These are phyloP conservation scores for Callyntrura guangdongensis DNA, from an alignment of 2,888 invertebrate genomes.

Conservation along the genomic window DNA sequence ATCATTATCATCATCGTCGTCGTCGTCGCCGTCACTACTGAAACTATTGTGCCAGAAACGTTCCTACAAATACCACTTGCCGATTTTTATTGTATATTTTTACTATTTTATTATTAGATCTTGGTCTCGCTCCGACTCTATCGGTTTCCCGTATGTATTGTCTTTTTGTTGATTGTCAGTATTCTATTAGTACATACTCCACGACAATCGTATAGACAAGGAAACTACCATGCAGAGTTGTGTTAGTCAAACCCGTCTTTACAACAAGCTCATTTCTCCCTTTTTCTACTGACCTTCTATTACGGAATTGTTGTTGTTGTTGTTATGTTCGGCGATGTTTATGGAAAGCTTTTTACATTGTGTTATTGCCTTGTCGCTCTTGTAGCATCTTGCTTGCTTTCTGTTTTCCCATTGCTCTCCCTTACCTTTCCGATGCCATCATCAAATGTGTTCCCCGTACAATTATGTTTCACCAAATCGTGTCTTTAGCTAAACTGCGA, in stretches of 20 bases:
- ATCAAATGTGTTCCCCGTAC: too few relatives aligned
- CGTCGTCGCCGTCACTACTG: too few relatives aligned
- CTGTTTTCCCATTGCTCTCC: background rate
- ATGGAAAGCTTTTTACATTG: constrained; percentile 30
- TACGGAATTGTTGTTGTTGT: background rate
- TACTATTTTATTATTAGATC: constrained; percentile 55
- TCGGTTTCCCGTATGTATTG: background rate
- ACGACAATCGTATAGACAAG: too few relatives aligned
- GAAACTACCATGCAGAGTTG: background rate
- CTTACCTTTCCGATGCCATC: background rate
- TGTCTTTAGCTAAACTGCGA: background rate
- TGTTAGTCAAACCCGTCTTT: background rate
- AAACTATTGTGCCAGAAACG: too few relatives aligned
- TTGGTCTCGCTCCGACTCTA: background rate
- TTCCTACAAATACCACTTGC: constrained; percentile 49
- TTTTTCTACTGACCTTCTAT: background rate
- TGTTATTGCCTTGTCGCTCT: constrained; percentile 5
- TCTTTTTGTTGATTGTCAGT: background rate
- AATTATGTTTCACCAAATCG: too few relatives aligned
- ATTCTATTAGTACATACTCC: too few relatives aligned
- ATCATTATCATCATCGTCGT: background rate
- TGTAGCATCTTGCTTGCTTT: background rate
- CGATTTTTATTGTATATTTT: constrained; percentile 69
- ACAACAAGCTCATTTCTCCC: background rate
- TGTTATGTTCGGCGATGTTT: background rate